Evolutionary conservation across 2,888 invertebrate species (phyloP).

Genomic region (Meganola albula): DNA sequence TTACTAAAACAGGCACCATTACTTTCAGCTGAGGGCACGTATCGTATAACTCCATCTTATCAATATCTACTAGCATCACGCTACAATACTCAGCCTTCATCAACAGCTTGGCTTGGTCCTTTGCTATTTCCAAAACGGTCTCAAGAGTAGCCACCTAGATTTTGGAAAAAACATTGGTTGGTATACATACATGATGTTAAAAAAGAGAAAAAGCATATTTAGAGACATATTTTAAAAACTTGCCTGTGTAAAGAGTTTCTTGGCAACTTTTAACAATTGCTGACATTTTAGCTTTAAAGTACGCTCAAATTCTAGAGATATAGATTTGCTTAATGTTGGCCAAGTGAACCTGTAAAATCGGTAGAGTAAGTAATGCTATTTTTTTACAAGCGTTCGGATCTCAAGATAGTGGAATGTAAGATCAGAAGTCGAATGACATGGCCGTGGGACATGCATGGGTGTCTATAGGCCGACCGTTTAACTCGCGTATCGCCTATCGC

Average conservation of each 20-base stretch:
- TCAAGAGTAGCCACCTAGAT: constrained; percentile 81
- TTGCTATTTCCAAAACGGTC: constrained; percentile 83
- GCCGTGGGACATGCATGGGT: too few relatives aligned
- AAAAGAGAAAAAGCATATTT: too few relatives aligned
- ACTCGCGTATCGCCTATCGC: too few relatives aligned
- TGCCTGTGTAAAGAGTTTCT: constrained; percentile 82
- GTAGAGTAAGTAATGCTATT: too few relatives aligned
- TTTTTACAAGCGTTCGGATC: too few relatives aligned
- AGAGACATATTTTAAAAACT: too few relatives aligned
- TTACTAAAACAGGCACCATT: too few relatives aligned
- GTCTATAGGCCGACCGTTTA: too few relatives aligned
- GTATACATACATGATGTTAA: too few relatives aligned
- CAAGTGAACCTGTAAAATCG: constrained; percentile 69
- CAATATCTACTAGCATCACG: constrained; percentile 86
- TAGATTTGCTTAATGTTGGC: constrained; percentile 81
- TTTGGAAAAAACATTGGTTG: not conserved
- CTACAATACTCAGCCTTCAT: constrained; percentile 87
- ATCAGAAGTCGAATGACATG: too few relatives aligned
- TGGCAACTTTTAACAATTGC: constrained; percentile 81
- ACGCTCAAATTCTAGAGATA: constrained; percentile 71
- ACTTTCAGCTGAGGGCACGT: too few relatives aligned
- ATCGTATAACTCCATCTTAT: constrained; percentile 85
- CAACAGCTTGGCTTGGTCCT: constrained; percentile 84
- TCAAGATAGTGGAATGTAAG: too few relatives aligned
- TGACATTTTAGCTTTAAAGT: constrained; percentile 61